These are phyloP conservation scores for Laticauda laticaudata DNA, from an alignment of 2,113 vertebrate species.

Conservation along the genomic window DNA sequence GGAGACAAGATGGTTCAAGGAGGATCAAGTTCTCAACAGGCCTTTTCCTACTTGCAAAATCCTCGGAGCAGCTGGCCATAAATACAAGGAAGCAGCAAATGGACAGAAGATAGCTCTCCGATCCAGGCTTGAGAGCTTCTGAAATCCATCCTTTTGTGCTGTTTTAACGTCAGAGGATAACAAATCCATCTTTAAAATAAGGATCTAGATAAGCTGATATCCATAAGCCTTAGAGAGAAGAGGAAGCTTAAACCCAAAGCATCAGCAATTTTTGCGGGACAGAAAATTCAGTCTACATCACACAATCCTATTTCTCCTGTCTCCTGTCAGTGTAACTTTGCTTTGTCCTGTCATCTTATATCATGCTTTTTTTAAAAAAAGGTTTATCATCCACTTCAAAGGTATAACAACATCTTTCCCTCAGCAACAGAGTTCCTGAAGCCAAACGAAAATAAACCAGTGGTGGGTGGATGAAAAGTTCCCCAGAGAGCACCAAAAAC, in stretches of 20 bases:
- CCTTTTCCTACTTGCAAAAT: neutral
- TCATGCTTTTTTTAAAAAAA: neutral
- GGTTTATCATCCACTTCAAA: neutral
- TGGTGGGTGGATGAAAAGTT: neutral
- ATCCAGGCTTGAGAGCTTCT: neutral
- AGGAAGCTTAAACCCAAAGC: neutral
- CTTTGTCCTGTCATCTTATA: neutral
- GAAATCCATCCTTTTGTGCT: neutral
- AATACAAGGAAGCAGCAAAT: neutral
- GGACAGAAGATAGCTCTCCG: neutral
- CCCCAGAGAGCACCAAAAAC: neutral
- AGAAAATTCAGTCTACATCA: neutral
- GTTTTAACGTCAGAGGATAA: neutral
- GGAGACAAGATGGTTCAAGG: neutral
- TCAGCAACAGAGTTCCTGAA: neutral
- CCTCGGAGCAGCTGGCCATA: neutral
- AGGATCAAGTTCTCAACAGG: neutral
- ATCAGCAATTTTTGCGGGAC: neutral
- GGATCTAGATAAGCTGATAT: neutral
- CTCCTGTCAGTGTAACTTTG: neutral
- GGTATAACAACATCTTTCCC: neutral
- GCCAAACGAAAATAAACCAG: neutral
- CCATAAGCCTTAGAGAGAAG: neutral
- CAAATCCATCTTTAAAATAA: neutral
- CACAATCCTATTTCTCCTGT: constrained; percentile 16